Base-by-base conservation (phyloP, 2,113 vertebrate species). In the Rhinogobius similis region DNA sequence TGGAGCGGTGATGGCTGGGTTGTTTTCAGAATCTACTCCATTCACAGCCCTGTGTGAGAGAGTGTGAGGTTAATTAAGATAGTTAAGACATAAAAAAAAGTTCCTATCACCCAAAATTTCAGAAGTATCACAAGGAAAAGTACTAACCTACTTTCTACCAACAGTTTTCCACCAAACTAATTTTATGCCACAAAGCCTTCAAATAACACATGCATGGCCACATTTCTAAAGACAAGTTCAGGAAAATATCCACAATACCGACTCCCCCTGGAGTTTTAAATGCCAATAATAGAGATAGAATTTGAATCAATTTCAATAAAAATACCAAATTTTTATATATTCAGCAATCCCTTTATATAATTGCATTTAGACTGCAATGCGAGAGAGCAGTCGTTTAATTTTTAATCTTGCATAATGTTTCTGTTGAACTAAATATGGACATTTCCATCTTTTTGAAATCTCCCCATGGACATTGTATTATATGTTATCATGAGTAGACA, bases 11-110 rank as follows among this genome's bases (percentile, higher is more conserved):
- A 74, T 87, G 80, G 93, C 93, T 0, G 90, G 89, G 77, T 94
- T 87, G 9, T 91, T 71, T 0, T 90, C 93, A 8, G 95, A 89
- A 43, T 97, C 95, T 78, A 97, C 93, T 77, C 95, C 94, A 1
- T 95, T 98, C 84, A 95, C 78, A 67, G 93, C 87, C 94, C 96
- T 94, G 82, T 80, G 84, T 14, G 48, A 70, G 64, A 82, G 26
- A 79, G 59, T 24, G 29, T 14, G 13, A 53, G 5, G 1, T 65
- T n/a, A 65, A 27, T 72, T 23, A 59, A 77, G 4, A 68, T 0
- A 36, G 32, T 36, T 75, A 2, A 1, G 1, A 26, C 16, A 6
- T 71, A 27, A 53, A 63, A 70, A 3, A 27, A 20, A 12, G 44
- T 59, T 39, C 10, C 16, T 11, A 43, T 21, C 5, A 43, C 11